A percentile compares a stretch with the other conserved stretches of the same genome.
Evolutionary conservation across 2,797 vertebrate species (phyloP).

Genomic region (Chromobotia macracanthus): DNA sequence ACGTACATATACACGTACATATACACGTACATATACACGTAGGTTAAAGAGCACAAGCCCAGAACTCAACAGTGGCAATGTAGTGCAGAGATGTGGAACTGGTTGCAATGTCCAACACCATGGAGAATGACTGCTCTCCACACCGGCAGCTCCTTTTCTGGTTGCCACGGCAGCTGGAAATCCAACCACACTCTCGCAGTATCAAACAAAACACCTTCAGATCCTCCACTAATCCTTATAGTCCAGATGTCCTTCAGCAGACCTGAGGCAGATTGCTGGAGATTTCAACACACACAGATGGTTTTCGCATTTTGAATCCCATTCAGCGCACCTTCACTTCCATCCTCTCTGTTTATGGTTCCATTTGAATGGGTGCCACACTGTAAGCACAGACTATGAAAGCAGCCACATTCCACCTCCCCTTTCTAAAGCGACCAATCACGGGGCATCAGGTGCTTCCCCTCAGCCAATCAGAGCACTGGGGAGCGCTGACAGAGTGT

Average conservation of each 20-base stretch:
- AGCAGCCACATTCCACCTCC: slow-evolving; percentile 68
- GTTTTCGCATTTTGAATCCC: slow-evolving; percentile 1
- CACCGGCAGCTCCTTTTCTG: slow-evolving; percentile 36
- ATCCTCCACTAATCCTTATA: slow-evolving; percentile 13
- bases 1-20: too few relatives aligned
- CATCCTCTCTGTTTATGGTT: slow-evolving; percentile 61
- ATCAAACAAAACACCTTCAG: background rate
- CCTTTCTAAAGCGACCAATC: slow-evolving; percentile 75
- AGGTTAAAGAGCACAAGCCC: slow-evolving; percentile 15
- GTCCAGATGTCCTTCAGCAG: slow-evolving; percentile 23
- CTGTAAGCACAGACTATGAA: slow-evolving; percentile 63
- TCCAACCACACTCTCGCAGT: slow-evolving; percentile 18
- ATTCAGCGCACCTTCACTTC: slow-evolving; percentile 14
- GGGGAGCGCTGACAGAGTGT: slow-evolving; percentile 65
- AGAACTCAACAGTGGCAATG: slow-evolving; percentile 38
- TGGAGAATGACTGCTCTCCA: slow-evolving; percentile 38
- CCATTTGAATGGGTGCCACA: slow-evolving; percentile 66
- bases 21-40: too few relatives aligned
- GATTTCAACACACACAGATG: background rate
- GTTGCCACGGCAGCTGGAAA: slow-evolving; percentile 28
- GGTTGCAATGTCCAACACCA: slow-evolving; percentile 50
- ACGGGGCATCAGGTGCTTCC: slow-evolving; percentile 69
- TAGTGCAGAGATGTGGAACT: slow-evolving; percentile 53
- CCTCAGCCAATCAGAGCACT: slow-evolving; percentile 74
- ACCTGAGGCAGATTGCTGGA: slow-evolving; percentile 3